phyloP scores from a whole-genome alignment of 2,888 invertebrate genomes.

The Hedya salicella region DNA sequence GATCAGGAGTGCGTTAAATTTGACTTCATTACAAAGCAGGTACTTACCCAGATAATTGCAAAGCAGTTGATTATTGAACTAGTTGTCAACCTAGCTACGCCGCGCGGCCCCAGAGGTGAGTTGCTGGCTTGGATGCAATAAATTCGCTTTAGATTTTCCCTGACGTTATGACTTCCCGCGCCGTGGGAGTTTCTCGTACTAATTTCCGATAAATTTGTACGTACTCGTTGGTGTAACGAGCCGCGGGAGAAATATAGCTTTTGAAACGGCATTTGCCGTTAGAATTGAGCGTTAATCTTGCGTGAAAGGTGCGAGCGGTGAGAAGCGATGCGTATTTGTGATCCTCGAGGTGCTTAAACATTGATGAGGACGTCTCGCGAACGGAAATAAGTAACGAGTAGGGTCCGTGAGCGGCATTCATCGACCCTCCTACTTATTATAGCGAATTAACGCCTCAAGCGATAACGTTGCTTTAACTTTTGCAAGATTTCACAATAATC shows the following conservation, averaged over 20 bases:
- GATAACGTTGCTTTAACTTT: neutral
- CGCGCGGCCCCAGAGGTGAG: conserved; percentile 27
- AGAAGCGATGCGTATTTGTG: conserved; percentile 60
- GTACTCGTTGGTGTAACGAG: conserved; percentile 78
- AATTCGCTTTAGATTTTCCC: conserved; percentile 43
- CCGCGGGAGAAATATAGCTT: conserved; percentile 74
- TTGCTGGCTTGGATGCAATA: conserved; percentile 34
- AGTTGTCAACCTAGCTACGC: conserved; percentile 24
- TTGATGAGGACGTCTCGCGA: conserved; percentile 35
- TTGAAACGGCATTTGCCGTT: conserved; percentile 78
- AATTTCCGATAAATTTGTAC: conserved; percentile 82
- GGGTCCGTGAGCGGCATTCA: conserved; percentile 27
- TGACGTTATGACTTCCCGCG: conserved; percentile 41
- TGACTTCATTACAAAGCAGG: neutral
- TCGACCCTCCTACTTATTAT: conserved; percentile 13
- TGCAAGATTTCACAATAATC: neutral
- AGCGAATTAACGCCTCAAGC: conserved; percentile 15
- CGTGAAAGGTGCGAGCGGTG: conserved; percentile 72
- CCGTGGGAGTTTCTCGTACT: conserved; percentile 69
- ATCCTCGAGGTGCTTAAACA: conserved; percentile 49
- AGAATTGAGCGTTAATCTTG: conserved; percentile 82
- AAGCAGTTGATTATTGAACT: conserved; percentile 5
- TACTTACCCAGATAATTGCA: neutral
- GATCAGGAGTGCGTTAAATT: neutral
- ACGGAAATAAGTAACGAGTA: conserved; percentile 40